Conservation (phyloP, 2,888 invertebrate species). For the Formica aserva region DNA sequence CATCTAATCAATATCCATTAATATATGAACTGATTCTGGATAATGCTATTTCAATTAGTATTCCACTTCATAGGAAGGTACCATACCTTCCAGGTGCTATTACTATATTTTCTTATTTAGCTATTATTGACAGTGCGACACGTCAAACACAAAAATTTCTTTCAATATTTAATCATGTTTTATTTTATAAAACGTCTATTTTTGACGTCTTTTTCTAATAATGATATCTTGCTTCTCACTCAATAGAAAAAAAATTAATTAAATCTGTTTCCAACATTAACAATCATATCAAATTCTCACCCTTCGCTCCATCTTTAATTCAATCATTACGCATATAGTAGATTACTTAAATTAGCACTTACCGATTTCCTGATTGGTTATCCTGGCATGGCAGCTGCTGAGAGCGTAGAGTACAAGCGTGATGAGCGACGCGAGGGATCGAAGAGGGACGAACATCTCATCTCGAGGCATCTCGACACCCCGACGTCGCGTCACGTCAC, state of each 20-base stretch:
- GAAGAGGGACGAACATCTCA: constrained; percentile 72
- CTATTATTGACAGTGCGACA: neutral
- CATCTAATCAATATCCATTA: neutral
- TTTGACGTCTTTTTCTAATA: neutral
- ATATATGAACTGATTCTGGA: neutral
- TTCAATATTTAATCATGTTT: neutral
- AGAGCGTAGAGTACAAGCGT: constrained; percentile 68
- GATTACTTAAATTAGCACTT: constrained; percentile 68
- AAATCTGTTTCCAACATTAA: constrained; percentile 12
- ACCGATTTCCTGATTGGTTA: constrained; percentile 84
- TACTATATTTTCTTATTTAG: neutral
- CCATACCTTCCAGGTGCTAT: neutral
- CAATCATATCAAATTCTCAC: neutral
- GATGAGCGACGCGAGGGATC: constrained; percentile 66
- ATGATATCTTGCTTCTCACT: neutral
- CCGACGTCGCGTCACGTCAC: constrained; percentile 75
- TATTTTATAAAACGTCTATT: neutral
- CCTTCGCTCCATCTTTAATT: neutral
- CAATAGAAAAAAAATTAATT: neutral
- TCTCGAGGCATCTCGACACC: constrained; percentile 76
- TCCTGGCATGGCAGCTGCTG: constrained; percentile 74
- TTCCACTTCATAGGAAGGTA: neutral
- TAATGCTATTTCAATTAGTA: neutral
- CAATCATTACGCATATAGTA: neutral
- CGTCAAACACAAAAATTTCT: neutral